phyloP scores from a whole-genome alignment of 2,113 vertebrate genomes.

The Todiramphus saurophagus region DNA sequence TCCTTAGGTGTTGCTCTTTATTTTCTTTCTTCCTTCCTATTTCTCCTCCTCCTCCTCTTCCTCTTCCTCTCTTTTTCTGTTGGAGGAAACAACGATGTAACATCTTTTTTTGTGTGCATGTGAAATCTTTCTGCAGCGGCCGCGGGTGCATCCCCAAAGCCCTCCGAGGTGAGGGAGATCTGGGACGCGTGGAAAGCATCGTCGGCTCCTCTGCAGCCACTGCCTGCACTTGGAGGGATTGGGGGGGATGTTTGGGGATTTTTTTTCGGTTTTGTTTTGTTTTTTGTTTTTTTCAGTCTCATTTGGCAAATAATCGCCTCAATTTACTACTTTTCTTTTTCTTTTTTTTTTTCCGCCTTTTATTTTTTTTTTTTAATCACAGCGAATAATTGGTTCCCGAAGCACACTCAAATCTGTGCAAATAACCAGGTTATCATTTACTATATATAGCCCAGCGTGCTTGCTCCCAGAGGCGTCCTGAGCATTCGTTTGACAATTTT shows the following conservation, averaged over 20 bases:
- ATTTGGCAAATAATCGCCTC: slow-evolving; percentile 15
- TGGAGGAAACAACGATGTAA: not conserved
- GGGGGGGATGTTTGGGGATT: not conserved
- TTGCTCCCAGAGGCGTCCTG: not conserved
- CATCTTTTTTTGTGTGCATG: too few species aligned
- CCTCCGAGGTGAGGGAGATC: not conserved
- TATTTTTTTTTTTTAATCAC: not conserved
- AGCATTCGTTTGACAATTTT: not conserved
- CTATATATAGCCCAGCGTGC: slow-evolving; percentile 41
- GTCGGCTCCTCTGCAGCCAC: not conserved
- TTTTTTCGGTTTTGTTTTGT: not conserved
- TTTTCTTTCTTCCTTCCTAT: not conserved
- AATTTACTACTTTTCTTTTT: not conserved
- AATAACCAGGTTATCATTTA: slow-evolving; percentile 52
- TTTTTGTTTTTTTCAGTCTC: not conserved
- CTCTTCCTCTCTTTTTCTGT: not conserved
- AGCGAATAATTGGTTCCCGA: slow-evolving; percentile 42
- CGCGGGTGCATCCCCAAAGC: not conserved
- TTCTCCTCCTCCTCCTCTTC: not conserved
- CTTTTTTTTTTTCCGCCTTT: not conserved
- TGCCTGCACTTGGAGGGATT: not conserved
- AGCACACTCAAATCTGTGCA: not conserved
- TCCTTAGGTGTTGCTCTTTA: not conserved
- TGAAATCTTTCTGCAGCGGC: not conserved
- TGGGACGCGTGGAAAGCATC: not conserved